Conservation (phyloP, 2,888 invertebrate species). For the Catocala sponsa region DNA sequence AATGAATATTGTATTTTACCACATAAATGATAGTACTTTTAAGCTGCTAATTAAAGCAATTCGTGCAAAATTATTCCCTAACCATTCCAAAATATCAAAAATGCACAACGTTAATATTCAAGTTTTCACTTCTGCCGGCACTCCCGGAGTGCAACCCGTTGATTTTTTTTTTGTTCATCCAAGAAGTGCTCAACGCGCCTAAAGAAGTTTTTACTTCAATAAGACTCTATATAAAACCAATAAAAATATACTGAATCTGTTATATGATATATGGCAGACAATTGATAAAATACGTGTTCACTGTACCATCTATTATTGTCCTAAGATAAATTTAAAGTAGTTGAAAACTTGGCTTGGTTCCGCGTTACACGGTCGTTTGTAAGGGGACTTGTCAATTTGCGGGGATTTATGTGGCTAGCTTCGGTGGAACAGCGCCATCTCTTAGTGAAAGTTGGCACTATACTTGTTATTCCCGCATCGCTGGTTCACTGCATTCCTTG, state of each 20-base stretch:
- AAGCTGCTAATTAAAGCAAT: no score
- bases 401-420: constrained; percentile 56
- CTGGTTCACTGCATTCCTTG: constrained; percentile 16
- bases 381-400: constrained; percentile 57
- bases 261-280: not conserved
- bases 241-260: not conserved
- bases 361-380: constrained; percentile 55
- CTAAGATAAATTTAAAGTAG: constrained; percentile 31
- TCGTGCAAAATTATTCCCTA: no score
- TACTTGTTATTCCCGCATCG: constrained; percentile 45
- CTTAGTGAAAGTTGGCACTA: constrained; percentile 30
- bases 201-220: no score
- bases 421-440: constrained; percentile 32
- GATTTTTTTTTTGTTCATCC: no score
- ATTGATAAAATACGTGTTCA: constrained; percentile 1
- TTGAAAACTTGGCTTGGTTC: constrained; percentile 43
- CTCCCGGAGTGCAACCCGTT: no score
- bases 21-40: no score
- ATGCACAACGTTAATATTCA: no score
- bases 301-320: constrained; percentile 4
- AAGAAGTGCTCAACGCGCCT: no score
- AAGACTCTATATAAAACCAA: no score
- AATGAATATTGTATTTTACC: no score
- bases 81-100: no score
- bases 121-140: no score